phyloP scores from a whole-genome alignment of 2,113 vertebrate species.

The Leptobrachium leishanense region DNA sequence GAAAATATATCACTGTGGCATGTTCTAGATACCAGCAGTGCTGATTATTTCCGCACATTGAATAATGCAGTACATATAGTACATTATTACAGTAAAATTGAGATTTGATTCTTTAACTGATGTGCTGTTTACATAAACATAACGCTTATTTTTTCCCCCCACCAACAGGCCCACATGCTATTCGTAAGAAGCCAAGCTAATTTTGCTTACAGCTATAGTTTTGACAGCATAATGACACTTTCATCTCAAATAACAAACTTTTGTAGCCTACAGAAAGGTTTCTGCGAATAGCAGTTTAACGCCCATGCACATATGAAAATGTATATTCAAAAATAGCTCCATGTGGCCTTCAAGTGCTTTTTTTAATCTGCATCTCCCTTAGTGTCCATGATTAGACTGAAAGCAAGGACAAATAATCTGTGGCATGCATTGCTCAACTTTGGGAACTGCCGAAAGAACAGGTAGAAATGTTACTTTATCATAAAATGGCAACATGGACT shows the following conservation, averaged over 20 bases:
- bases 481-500: too few relatives aligned
- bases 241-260: background rate
- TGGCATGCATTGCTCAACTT: background rate
- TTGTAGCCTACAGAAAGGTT: background rate
- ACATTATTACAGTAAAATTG: background rate
- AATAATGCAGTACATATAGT: background rate
- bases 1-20: background rate
- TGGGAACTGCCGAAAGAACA: background rate
- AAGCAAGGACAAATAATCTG: background rate
- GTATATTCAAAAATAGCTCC: background rate
- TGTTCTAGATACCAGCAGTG: background rate
- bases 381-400: conserved; percentile 12
- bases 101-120: background rate
- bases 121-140: conserved; percentile 3
- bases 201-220: background rate
- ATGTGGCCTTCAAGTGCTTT: conserved; percentile 7
- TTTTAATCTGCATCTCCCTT: background rate
- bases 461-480: too few relatives aligned
- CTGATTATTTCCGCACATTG: background rate
- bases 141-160: background rate
- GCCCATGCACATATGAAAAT: background rate
- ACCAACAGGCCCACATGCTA: conserved; percentile 3
- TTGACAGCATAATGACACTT: conserved; percentile 10
- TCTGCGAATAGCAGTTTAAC: background rate
- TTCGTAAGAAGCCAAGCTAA: conserved; percentile 13